Conservation (phyloP, 2,113 vertebrate species). For the Rhineura floridana region DNA sequence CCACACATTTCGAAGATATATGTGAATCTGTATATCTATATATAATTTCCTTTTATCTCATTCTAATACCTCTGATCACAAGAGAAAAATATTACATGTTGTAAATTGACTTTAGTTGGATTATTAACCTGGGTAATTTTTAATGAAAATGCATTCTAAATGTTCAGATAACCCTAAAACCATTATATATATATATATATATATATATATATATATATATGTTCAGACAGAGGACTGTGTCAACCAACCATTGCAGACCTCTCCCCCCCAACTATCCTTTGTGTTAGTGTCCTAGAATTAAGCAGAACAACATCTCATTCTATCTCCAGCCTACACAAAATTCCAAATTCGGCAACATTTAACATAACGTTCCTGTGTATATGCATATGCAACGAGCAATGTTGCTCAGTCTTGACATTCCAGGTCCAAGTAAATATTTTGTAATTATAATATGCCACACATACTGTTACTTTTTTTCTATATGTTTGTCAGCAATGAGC, state of each 20-base stretch:
- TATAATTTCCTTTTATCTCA: not conserved
- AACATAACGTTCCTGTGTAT: not conserved
- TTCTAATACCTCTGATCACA: not conserved
- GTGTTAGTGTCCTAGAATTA: constrained; percentile 15
- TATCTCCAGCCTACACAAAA: not conserved
- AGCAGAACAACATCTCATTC: not conserved
- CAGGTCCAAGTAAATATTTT: constrained; percentile 14
- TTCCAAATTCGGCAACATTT: constrained; percentile 16
- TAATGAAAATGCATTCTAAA: constrained; percentile 9
- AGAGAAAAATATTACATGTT: not conserved
- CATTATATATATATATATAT: not conserved
- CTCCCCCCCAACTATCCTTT: not conserved
- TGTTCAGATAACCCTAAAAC: constrained; percentile 27
- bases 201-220: too few relatives aligned
- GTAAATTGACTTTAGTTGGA: not conserved
- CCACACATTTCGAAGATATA: not conserved
- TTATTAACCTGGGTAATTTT: not conserved
- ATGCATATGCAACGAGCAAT: constrained; percentile 15
- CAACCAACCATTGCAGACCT: constrained; percentile 5
- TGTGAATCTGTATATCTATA: not conserved
- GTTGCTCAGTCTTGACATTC: constrained; percentile 2
- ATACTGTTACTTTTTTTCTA: not conserved
- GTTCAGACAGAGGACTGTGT: constrained; percentile 20
- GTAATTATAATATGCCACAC: not conserved
- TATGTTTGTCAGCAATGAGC: not conserved